phyloP scores from a whole-genome alignment of 2,797 vertebrate genomes.

The Miichthys miiuy region DNA sequence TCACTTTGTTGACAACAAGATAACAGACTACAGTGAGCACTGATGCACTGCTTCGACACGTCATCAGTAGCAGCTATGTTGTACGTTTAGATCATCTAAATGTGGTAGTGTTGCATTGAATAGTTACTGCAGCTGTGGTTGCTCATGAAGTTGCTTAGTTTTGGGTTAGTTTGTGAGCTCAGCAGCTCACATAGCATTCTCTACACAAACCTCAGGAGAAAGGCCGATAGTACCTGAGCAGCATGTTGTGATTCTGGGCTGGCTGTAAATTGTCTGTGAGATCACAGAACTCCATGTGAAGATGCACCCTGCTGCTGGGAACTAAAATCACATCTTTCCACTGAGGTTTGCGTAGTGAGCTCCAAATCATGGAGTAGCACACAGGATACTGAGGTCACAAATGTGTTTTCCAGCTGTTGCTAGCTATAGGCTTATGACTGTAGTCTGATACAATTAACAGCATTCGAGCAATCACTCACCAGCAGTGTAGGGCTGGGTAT shows the following conservation, averaged over 20 bases:
- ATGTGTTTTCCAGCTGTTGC: neutral
- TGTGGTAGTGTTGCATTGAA: neutral
- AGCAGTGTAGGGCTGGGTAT: neutral
- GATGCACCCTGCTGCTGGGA: neutral
- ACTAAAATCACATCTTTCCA: neutral
- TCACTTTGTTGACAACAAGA: neutral
- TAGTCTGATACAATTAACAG: neutral
- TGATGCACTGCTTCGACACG: slow-evolving; percentile 15
- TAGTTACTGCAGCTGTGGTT: slow-evolving; percentile 10
- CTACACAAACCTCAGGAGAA: neutral
- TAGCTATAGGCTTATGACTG: neutral
- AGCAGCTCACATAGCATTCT: neutral
- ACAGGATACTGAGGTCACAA: neutral
- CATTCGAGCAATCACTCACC: neutral
- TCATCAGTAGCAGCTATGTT: slow-evolving; percentile 21
- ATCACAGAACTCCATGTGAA: neutral
- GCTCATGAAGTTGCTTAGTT: neutral
- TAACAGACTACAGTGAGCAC: slow-evolving; percentile 2
- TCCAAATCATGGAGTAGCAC: neutral
- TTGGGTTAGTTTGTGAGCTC: slow-evolving; percentile 3
- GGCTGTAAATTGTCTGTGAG: neutral
- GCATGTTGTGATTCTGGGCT: neutral
- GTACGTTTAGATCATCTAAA: slow-evolving; percentile 8
- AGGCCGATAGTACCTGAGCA: neutral
- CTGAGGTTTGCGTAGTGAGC: neutral